Conservation (phyloP, 2,888 invertebrate genomes). For the Oegoconia quadripuncta region DNA sequence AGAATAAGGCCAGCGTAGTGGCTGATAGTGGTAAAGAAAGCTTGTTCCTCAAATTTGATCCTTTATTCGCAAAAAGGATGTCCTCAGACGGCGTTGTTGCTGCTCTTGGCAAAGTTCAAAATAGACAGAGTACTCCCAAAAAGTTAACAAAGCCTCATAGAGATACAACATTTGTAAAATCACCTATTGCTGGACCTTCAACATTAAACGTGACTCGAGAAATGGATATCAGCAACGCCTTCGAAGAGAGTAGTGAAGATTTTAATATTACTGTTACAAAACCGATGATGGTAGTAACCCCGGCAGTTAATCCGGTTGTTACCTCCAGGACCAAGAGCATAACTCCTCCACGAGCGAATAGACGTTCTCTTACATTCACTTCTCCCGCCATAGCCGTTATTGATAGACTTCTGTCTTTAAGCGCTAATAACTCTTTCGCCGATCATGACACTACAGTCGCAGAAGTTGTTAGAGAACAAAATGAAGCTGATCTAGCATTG, state of each 20-base stretch:
- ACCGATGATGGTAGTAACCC: slow-evolving; percentile 69
- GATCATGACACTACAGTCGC: slow-evolving; percentile 41
- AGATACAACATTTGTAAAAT: slow-evolving; percentile 11
- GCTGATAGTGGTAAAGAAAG: slow-evolving; percentile 70
- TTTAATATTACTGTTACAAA: slow-evolving; percentile 49
- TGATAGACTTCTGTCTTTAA: slow-evolving; percentile 68
- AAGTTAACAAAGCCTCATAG: slow-evolving; percentile 25
- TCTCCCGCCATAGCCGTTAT: slow-evolving; percentile 76
- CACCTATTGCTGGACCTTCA: slow-evolving; percentile 40
- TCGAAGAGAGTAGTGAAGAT: slow-evolving; percentile 46
- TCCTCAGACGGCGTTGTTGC: slow-evolving; percentile 56
- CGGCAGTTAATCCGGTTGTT: slow-evolving; percentile 56
- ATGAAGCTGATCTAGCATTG: slow-evolving; percentile 57
- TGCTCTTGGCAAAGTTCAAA: slow-evolving; percentile 47
- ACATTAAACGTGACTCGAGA: slow-evolving; percentile 33
- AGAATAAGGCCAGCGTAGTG: slow-evolving; percentile 56
- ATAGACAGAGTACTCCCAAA: slow-evolving; percentile 54
- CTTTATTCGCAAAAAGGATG: slow-evolving; percentile 60
- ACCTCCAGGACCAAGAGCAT: slow-evolving; percentile 49
- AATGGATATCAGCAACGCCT: slow-evolving; percentile 24
- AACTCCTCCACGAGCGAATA: slow-evolving; percentile 55
- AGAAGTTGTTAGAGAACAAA: slow-evolving; percentile 40
- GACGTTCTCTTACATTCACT: slow-evolving; percentile 63
- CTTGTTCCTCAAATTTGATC: slow-evolving; percentile 69
- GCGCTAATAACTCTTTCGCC: slow-evolving; percentile 50